A percentile compares a stretch with the other conserved stretches of the same genome.
These are phyloP conservation scores for Icerya purchasi DNA, from an alignment of 2,888 invertebrate genomes.

Conservation along the genomic window DNA sequence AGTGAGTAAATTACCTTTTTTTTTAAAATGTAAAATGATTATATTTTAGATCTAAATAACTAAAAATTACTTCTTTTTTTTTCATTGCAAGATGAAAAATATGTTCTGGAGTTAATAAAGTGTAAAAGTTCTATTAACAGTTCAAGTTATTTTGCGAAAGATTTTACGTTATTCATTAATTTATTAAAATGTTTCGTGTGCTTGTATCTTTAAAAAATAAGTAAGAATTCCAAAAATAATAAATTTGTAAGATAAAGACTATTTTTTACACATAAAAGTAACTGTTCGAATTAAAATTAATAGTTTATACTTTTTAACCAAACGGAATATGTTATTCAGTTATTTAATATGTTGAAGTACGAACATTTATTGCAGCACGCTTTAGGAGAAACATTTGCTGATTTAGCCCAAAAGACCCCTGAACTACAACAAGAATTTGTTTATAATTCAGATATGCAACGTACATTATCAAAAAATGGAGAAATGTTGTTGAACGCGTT, in stretches of 20 bases:
- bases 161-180: no score
- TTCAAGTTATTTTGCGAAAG: no score
- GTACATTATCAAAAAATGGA: slow-evolving; percentile 78
- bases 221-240: no score
- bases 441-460: slow-evolving; percentile 89
- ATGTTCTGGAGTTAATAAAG: no score
- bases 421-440: slow-evolving; percentile 85
- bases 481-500: slow-evolving; percentile 78
- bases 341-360: background rate
- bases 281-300: background rate
- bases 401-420: slow-evolving; percentile 86
- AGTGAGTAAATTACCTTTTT: slow-evolving; percentile 22
- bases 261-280: background rate
- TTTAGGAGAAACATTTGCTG: slow-evolving; percentile 80
- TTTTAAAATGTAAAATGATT: background rate
- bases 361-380: slow-evolving; percentile 38
- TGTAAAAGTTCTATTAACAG: no score
- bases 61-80: background rate
- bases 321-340: background rate
- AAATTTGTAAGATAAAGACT: background rate
- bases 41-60: background rate
- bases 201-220: no score
- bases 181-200: no score
- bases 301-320: background rate
- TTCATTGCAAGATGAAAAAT: background rate